Evolutionary conservation across 2,888 invertebrate genomes (phyloP).

Genomic region (Eurytoma californica): DNA sequence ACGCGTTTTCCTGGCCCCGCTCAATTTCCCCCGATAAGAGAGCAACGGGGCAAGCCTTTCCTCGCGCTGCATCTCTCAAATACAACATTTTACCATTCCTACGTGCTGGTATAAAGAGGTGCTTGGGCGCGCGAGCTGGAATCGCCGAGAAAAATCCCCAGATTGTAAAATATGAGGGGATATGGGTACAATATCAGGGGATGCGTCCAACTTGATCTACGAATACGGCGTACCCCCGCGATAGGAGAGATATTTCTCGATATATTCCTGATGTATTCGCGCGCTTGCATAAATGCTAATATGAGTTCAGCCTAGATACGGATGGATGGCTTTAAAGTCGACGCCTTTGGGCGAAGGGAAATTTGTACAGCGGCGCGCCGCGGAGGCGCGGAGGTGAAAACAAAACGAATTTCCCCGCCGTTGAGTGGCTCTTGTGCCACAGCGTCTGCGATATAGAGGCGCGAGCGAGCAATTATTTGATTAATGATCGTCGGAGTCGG

Average conservation of each 20-base stretch:
- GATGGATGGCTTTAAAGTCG: background rate
- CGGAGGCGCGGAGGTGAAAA: background rate
- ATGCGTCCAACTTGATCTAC: constrained; percentile 3
- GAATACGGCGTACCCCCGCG: background rate
- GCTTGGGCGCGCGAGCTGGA: background rate
- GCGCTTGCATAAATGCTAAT: constrained; percentile 35
- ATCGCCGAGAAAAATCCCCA: constrained; percentile 11
- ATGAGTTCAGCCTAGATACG: background rate
- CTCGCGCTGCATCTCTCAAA: background rate
- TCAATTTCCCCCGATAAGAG: background rate
- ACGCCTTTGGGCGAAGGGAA: background rate
- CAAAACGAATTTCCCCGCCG: background rate
- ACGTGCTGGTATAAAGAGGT: background rate
- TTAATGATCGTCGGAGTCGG: constrained; percentile 15
- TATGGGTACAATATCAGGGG: background rate
- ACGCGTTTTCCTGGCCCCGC: background rate
- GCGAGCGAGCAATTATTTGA: constrained; percentile 22
- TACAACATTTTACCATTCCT: background rate
- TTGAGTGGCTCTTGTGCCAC: background rate
- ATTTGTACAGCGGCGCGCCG: background rate
- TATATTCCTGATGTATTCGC: constrained; percentile 20
- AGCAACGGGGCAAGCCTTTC: constrained; percentile 12
- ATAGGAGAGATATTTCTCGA: constrained; percentile 18
- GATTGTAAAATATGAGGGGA: constrained; percentile 29
- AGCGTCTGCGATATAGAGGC: background rate